Conservation (phyloP, 2,888 invertebrate genomes). For the Acleris laterana region DNA sequence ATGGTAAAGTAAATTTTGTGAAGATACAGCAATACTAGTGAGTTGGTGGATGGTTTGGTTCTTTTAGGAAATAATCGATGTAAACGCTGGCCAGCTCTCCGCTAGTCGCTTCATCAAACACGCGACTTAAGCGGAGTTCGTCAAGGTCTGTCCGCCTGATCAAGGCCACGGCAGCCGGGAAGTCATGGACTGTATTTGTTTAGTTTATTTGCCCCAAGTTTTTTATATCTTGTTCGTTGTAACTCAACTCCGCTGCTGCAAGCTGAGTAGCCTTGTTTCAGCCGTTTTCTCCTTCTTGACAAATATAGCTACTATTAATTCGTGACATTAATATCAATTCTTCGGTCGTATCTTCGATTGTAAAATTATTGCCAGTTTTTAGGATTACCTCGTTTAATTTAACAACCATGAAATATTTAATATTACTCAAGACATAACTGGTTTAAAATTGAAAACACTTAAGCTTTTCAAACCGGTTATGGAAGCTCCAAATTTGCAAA, state of each 20-base stretch:
- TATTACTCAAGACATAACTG: no score
- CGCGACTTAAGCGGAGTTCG: slow-evolving; percentile 46
- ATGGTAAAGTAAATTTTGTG: no score
- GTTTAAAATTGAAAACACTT: no score
- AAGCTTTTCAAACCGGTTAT: slow-evolving; percentile 24
- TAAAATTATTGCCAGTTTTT: no score
- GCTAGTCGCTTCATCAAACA: slow-evolving; percentile 28
- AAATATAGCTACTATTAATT: no score
- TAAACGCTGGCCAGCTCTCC: not conserved
- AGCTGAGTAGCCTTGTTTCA: no score
- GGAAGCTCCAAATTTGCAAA: slow-evolving; percentile 1
- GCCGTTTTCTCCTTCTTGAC: no score
- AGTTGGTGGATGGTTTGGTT: not conserved
- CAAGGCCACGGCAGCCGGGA: slow-evolving; percentile 71
- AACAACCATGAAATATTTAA: not conserved
- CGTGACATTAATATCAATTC: not conserved
- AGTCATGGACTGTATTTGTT: slow-evolving; percentile 48
- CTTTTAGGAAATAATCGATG: not conserved
- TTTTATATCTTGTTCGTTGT: slow-evolving; percentile 33
- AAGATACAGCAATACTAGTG: not conserved
- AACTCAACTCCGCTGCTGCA: slow-evolving; percentile 16
- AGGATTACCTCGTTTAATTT: not conserved
- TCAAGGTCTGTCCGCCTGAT: slow-evolving; percentile 73
- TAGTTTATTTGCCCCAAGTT: slow-evolving; percentile 41
- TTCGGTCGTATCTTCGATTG: not conserved